Evolutionary conservation across 2,113 vertebrate species (phyloP).

Genomic region (Aplodontia rufa): DNA sequence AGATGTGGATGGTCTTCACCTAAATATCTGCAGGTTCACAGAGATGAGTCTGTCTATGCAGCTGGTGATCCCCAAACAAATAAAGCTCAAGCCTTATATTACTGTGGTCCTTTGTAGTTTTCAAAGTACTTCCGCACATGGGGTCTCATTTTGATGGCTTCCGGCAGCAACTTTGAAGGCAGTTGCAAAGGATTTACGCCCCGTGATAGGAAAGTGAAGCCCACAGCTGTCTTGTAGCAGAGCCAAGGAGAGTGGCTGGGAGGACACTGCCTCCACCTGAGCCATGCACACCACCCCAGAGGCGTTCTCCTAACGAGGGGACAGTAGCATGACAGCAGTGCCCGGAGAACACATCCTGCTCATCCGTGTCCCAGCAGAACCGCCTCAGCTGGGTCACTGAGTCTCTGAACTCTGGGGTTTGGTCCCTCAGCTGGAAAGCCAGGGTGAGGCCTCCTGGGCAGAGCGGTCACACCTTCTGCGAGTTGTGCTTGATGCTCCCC

Average conservation of each 20-base stretch:
- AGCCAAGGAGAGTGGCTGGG: background rate
- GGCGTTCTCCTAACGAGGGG: too few relatives aligned
- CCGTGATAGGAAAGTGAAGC: background rate
- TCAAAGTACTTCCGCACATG: background rate
- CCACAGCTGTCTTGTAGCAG: accelerated
- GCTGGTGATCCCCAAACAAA: background rate
- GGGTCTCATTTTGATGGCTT: too few relatives aligned
- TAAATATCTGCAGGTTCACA: background rate
- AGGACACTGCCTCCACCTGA: accelerated
- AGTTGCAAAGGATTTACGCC: accelerated
- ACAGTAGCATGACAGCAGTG: too few relatives aligned
- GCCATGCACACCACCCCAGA: too few relatives aligned
- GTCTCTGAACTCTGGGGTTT: too few relatives aligned
- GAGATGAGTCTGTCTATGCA: background rate
- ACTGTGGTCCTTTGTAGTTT: background rate
- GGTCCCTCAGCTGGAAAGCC: background rate
- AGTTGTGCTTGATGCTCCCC: accelerated
- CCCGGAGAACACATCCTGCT: too few relatives aligned
- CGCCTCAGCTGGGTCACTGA: accelerated
- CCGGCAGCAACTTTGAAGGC: background rate
- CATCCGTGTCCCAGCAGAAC: too few relatives aligned
- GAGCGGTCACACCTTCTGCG: accelerated
- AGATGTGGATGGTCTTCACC: background rate
- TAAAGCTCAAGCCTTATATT: accelerated
- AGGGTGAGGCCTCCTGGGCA: accelerated